Conservation (phyloP, 2,888 invertebrate genomes). For the Metalampra italica region DNA sequence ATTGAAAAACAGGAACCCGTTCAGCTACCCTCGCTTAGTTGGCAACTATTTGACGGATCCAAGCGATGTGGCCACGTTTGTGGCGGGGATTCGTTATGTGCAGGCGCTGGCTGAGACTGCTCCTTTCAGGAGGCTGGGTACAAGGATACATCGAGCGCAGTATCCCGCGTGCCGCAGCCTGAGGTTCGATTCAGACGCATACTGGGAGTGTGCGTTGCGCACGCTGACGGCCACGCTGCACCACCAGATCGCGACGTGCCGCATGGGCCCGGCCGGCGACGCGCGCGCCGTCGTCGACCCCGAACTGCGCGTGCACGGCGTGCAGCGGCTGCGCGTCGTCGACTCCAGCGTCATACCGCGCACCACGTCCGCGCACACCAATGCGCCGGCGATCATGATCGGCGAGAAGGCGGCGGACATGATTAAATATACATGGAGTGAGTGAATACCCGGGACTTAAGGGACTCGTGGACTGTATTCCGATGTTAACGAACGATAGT, state of each 20-base stretch:
- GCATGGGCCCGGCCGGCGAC: conserved; percentile 81
- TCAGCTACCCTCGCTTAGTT: conserved; percentile 81
- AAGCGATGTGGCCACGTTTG: conserved; percentile 79
- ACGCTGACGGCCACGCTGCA: conserved; percentile 81
- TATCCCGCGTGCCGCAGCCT: conserved; percentile 79
- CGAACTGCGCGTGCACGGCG: conserved; percentile 68
- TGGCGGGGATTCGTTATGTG: conserved; percentile 77
- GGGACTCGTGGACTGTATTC: conserved; percentile 9
- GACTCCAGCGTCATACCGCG: conserved; percentile 77
- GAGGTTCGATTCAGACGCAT: conserved; percentile 75
- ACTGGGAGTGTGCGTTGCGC: conserved; percentile 82
- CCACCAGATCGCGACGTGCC: conserved; percentile 81
- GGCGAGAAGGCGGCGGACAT: conserved; percentile 78
- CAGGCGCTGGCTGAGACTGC: conserved; percentile 64
- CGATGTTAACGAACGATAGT: not conserved
- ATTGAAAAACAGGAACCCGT: conserved; percentile 81
- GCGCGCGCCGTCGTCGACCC: conserved; percentile 82
- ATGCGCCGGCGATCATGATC: conserved; percentile 77
- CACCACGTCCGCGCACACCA: conserved; percentile 74
- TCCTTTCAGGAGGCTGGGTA: conserved; percentile 73
- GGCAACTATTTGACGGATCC: conserved; percentile 83
- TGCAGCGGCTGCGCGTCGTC: conserved; percentile 66
- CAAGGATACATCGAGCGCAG: conserved; percentile 68
- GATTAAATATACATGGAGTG: conserved; percentile 64
- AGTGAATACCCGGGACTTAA: conserved; percentile 7